Evolutionary conservation across 2,113 vertebrate genomes (phyloP), one percentile per base, ranked within the genome.

Genomic region (Ornithorhynchus anatinus): DNA sequence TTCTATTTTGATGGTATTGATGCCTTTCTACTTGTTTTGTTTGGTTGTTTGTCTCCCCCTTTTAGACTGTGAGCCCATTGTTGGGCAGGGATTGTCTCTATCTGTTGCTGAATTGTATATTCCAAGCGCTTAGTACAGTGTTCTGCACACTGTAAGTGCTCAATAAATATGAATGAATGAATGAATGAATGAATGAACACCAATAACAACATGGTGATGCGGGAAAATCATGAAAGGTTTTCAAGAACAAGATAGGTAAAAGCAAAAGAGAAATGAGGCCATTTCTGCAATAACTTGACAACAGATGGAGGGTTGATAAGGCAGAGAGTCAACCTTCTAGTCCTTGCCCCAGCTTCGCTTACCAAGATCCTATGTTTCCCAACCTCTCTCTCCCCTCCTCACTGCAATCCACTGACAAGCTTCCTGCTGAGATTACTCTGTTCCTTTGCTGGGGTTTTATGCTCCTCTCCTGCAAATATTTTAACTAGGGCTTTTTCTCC

Each of bases 331-430:
- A 84, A 59, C 56, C 48, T 53, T 72, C 58, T 53, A 51, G 32
- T 57, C 64, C 59, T 42, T 43, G 37, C 17, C 20, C 35, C 64
- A 71, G 32, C 22, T 56, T 47, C 68, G 16, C 42, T 57, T 75
- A 57, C 56, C 75, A 40, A 61, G 74, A 69, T 58, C 72, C 72
- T 75, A 66, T 78, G 73, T 78, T 80, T 66, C 36, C 29, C 37
- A 53, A 19, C 25, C 60, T 15, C 59, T 33, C 29, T 70, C 20
- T 36, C 38, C 27, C 44, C n/a, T 70, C 64, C 72, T 50, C 45
- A 23, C 39, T 66, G 65, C 17, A 71, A 45, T 64, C 47, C 42
- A 25, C 36, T 22, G 45, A 79, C 39, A 23, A 20, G 15, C 60
- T 32, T 68, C 47, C 44, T 69, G 70, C 37, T 63, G 61, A 70